Evolutionary conservation across 2,797 vertebrate species (phyloP), one percentile per base, ranked within the genome.

Genomic region (Crenichthys baileyi): DNA sequence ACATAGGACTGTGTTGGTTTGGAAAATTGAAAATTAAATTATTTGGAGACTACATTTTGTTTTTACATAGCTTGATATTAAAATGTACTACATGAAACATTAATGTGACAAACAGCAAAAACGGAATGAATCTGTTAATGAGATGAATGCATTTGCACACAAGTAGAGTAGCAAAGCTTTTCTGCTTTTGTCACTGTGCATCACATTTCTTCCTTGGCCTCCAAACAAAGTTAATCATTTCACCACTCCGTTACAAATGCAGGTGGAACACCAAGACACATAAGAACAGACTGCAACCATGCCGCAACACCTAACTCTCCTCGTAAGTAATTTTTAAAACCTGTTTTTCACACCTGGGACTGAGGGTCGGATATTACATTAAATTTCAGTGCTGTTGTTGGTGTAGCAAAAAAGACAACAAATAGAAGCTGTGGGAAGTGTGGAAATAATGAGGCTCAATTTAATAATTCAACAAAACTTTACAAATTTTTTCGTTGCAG

Each of bases 141-240:
- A 12, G 4, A 20, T 24, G 5, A 67, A 67, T 24, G 24, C 1
- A 67, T 67, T 39, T 65, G 7, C 36, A 65, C 7, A 8, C 11
- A 44, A 72, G 39, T 39, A 44, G 0, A 1, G 24, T 22, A 22
- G 0, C 55, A 61, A 29, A 22, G 39, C 24, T 46, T n/a, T 41
- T 77, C 36, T 65, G 26, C 46, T 61, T 61, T 46, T 26, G 31
- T 71, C 18, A 11, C 20, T 11, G 15, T 67, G 1, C 8, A 2
- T 71, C 4, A 8, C 3, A 18, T 70, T 68, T 46, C 16, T 1
- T 58, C 53, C 63, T 80, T 70, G 24, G 15, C 51, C 39, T 51
- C 2, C 29, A 75, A 3, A 73, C 11, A 81, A 85, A 89, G 91
- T 93, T 93, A 93, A 93, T 91, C 0, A 90, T 90, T 92, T 84